Evolutionary conservation across 2,113 vertebrate species (phyloP).

Genomic region (Barbus barbus): DNA sequence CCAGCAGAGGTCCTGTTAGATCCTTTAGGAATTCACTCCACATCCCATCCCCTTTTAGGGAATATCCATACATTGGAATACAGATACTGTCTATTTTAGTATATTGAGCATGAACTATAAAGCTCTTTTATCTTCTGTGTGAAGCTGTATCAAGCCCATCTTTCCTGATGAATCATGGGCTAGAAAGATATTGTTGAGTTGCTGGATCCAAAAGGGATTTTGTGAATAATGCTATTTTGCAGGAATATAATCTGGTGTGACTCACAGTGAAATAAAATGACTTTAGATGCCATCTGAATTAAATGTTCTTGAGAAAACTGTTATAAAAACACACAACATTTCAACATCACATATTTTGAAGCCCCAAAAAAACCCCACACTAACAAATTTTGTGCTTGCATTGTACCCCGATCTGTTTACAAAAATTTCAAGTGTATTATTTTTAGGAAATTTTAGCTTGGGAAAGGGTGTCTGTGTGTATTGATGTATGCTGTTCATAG

Average conservation of each 20-base stretch:
- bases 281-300: neutral
- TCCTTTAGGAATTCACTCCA: slow-evolving; percentile 42
- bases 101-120: neutral
- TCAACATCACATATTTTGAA: neutral
- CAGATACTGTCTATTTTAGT: neutral
- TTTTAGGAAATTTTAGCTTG: slow-evolving; percentile 48
- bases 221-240: neutral
- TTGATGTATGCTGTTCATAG: slow-evolving; percentile 11
- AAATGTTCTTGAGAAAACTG: neutral
- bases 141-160: neutral
- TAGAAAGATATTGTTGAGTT: neutral
- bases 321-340: neutral
- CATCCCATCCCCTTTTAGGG: slow-evolving; percentile 26
- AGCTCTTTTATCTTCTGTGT: neutral
- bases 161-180: neutral
- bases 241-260: neutral
- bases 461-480: slow-evolving; percentile 39
- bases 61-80: neutral
- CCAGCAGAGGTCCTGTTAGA: slow-evolving; percentile 63
- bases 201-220: neutral
- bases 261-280: neutral
- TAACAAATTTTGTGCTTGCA: neutral
- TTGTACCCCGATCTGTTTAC: neutral
- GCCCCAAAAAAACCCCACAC: neutral
- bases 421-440: slow-evolving; percentile 27